A percentile compares a stretch with the other conserved stretches of the same genome.
Evolutionary conservation across 2,888 invertebrate species (phyloP).

Genomic region (Dasypolia templi): DNA sequence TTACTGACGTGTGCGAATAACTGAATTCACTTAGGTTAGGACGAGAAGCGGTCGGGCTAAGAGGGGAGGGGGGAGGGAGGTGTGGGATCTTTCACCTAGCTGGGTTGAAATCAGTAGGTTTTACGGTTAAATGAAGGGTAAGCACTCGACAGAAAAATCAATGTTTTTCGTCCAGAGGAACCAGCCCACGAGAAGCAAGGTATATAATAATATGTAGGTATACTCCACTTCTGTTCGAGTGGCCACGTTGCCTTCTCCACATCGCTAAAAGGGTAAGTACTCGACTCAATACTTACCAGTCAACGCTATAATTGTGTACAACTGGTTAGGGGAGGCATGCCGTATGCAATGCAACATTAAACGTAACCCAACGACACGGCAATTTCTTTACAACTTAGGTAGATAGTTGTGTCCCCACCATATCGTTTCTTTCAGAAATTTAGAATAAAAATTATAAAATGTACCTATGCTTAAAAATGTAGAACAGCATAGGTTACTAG

Average conservation of each 20-base stretch:
- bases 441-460: background rate
- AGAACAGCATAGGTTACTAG: background rate
- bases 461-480: background rate
- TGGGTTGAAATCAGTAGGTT: background rate
- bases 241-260: background rate
- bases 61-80: no score
- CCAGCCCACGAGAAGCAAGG: slow-evolving; percentile 89
- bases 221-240: background rate
- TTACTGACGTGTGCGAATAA: no score
- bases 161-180: slow-evolving; percentile 92
- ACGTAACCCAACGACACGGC: background rate
- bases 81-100: no score
- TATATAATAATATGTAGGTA: no score
- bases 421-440: background rate
- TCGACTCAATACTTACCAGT: slow-evolving; percentile 90
- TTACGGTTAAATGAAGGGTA: background rate
- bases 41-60: no score
- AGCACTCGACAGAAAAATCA: slow-evolving; percentile 84
- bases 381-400: no score
- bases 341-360: slow-evolving; percentile 79
- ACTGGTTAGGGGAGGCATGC: slow-evolving; percentile 89
- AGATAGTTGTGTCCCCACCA: background rate
- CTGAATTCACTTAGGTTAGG: background rate
- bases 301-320: slow-evolving; percentile 95
- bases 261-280: background rate